Base-by-base conservation (phyloP, 2,888 invertebrate genomes). In the Allygus modestus region DNA sequence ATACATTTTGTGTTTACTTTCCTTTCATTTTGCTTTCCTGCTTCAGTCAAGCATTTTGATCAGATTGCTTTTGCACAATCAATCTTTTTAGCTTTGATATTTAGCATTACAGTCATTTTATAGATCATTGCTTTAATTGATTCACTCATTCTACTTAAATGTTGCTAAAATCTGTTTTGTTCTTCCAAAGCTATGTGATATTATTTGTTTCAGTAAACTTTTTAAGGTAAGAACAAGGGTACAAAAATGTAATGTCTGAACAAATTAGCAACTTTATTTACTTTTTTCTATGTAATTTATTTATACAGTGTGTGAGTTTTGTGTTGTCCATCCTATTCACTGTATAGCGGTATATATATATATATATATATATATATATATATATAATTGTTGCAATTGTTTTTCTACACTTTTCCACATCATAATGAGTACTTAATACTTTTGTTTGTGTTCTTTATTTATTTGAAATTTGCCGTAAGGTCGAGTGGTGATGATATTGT, bases 401-500 rank as follows among this genome's bases (percentile, higher is more conserved):
- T 2, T n/a, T n/a, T 2, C 51, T 65, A 28, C 31, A 0, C 12
- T 15, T 58, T 65, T 2, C 28, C 23, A 28, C 28, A 5, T 31
- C 28, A 5, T 12, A 65, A 65, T 28, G 12, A 20, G 65, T 65
- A 65, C 65, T 65, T 65, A 65, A 4, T 15, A n/a, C 65, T 23
- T 46, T 46, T 2, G 58, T 51, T 51, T 15, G n/a, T 58, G 58
- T 58, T n/a, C 58, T 58, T 58, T 20, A 58, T 58, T 23, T 58
- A 28, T 65, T 65, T 28, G 54, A 5, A 65, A 65, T 65, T 65
- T 31, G 2, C 65, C 28, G 28, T 65, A 26, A 28, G 12, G 23
- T 65, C 65, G 17, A 28, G 28, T 65, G 28, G 65, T 65, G 65
- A 65, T 65, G 65, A 65, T 28, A 65, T 65, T 65, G 65, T 65